phyloP scores from a whole-genome alignment of 2,888 invertebrate genomes.

The Diadromus collaris region DNA sequence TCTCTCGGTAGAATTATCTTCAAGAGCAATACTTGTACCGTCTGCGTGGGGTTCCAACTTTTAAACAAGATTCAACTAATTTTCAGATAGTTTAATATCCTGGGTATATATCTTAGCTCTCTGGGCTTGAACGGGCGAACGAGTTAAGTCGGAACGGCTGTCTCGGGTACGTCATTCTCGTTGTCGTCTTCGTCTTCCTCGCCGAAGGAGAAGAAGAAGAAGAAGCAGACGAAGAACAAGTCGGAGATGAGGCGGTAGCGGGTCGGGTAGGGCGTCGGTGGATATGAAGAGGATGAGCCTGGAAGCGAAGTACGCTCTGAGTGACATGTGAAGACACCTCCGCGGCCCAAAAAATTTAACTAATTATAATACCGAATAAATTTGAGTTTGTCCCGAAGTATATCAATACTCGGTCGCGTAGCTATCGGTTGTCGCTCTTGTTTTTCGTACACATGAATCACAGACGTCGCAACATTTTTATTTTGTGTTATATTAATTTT shows the following conservation, averaged over 20 bases:
- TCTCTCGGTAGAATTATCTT: slow-evolving; percentile 7
- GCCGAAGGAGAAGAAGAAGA: slow-evolving; percentile 60
- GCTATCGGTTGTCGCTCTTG: slow-evolving; percentile 57
- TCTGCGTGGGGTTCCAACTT: slow-evolving; percentile 71
- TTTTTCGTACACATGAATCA: slow-evolving; percentile 57
- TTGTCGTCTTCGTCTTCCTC: slow-evolving; percentile 59
- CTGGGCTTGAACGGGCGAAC: slow-evolving; percentile 72
- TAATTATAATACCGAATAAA: slow-evolving; percentile 80
- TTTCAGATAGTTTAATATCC: slow-evolving; percentile 79
- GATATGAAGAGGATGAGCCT: slow-evolving; percentile 74
- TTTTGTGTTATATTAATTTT: too few relatives aligned
- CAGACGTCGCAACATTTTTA: slow-evolving; percentile 77
- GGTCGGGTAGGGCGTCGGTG: slow-evolving; percentile 2
- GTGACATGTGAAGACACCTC: slow-evolving; percentile 80
- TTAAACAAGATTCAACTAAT: slow-evolving; percentile 79
- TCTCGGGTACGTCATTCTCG: slow-evolving; percentile 67
- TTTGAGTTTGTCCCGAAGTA: slow-evolving; percentile 78
- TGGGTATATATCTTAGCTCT: slow-evolving; percentile 67
- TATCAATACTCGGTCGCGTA: slow-evolving; percentile 70
- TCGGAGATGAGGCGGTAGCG: slow-evolving; percentile 28
- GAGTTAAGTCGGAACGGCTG: slow-evolving; percentile 78
- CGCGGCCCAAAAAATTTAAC: slow-evolving; percentile 79
- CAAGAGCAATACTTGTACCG: slow-evolving; percentile 54
- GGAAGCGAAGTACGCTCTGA: slow-evolving; percentile 77
- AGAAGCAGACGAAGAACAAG: slow-evolving; percentile 4